Conservation (phyloP, 1,140 invertebrate genomes). For the Bombus pascuorum region DNA sequence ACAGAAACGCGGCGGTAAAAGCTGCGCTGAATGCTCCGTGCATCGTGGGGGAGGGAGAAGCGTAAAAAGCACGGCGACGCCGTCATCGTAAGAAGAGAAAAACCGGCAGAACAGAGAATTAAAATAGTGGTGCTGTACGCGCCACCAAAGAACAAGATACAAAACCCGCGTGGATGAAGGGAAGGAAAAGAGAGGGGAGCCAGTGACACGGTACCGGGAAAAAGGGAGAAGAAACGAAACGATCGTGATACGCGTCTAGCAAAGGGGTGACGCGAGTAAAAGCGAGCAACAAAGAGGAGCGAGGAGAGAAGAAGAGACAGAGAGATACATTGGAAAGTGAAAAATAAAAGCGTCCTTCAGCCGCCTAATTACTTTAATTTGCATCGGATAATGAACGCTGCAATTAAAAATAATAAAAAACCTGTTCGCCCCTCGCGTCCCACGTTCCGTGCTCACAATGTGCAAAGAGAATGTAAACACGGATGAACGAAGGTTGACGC, state of each 20-base stretch:
- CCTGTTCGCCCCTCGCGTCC: not conserved
- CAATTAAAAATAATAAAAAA: conserved; percentile 65
- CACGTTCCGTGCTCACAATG: not conserved
- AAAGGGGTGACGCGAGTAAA: not conserved
- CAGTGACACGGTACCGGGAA: too few relatives aligned
- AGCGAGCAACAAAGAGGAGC: not conserved
- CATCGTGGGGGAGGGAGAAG: not conserved
- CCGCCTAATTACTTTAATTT: conserved; percentile 69
- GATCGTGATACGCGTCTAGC: not conserved
- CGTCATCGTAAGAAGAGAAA: not conserved
- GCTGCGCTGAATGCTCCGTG: not conserved
- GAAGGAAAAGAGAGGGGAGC: too few relatives aligned
- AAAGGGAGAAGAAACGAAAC: not conserved
- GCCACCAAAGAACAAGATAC: conserved; percentile 29
- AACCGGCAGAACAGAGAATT: conserved; percentile 20
- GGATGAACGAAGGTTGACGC: conserved; percentile 13
- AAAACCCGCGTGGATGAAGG: conserved; percentile 1
- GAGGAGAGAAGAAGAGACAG: not conserved
- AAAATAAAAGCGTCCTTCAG: conserved; percentile 64
- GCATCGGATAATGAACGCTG: conserved; percentile 66
- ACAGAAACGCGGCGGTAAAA: conserved; percentile 12
- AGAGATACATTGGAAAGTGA: conserved; percentile 11
- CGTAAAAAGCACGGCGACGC: not conserved
- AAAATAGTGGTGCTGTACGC: conserved; percentile 20
- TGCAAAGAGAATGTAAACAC: conserved; percentile 38